Conservation (phyloP, 1,140 invertebrate species). For the Drosophila busckii region DNA sequence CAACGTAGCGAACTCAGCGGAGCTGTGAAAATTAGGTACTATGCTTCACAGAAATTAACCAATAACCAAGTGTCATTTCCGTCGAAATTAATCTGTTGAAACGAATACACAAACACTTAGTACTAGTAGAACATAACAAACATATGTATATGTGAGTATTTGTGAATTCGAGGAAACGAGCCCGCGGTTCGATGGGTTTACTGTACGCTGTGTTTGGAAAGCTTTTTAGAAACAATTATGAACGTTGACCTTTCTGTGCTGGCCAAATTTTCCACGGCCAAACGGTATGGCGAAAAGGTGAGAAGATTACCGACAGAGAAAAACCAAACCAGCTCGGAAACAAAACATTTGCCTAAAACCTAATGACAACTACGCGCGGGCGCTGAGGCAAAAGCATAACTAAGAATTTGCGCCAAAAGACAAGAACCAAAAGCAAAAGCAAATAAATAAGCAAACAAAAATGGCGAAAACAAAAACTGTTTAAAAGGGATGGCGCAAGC, state of each 20-base stretch:
- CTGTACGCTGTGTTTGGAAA: slow-evolving; percentile 1
- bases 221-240: slow-evolving; percentile 50
- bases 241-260: slow-evolving; percentile 63
- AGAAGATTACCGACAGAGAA: too few species aligned
- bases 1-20: slow-evolving; percentile 12
- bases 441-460: slow-evolving; percentile 42
- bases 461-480: slow-evolving; percentile 25
- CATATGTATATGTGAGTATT: neutral
- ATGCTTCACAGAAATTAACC: slow-evolving; percentile 27
- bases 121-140: neutral
- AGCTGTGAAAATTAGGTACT: neutral
- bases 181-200: slow-evolving; percentile 1
- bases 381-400: slow-evolving; percentile 20
- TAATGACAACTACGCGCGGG: slow-evolving; percentile 1
- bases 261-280: slow-evolving; percentile 53
- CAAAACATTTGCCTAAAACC: neutral
- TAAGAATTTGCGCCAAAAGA: slow-evolving; percentile 18
- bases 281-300: slow-evolving; percentile 16
- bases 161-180: neutral
- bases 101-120: slow-evolving; percentile 12
- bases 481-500: too few species aligned
- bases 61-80: slow-evolving; percentile 52
- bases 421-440: slow-evolving; percentile 37
- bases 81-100: slow-evolving; percentile 34
- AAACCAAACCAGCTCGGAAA: slow-evolving; percentile 19